Conservation (phyloP, 2,888 invertebrate species). For the Quadriops clusia region DNA sequence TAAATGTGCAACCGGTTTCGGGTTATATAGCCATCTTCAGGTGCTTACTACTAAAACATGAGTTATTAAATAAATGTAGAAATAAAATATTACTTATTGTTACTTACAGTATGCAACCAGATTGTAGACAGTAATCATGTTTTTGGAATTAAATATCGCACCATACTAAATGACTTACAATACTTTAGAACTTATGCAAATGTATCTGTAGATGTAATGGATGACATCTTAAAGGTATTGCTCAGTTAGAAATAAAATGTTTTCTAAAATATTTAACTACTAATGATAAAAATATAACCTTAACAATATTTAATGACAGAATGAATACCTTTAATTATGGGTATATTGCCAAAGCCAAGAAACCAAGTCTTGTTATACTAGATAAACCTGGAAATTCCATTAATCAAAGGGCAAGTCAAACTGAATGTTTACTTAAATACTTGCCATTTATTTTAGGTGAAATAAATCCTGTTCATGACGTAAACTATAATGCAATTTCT, state of each 20-base stretch:
- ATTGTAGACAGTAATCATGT: too few species aligned
- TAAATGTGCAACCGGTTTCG: too few species aligned
- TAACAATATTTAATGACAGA: neutral
- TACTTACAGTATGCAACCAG: too few species aligned
- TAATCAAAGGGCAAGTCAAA: conserved; percentile 1
- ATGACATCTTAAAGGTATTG: conserved; percentile 1
- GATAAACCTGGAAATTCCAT: conserved; percentile 2
- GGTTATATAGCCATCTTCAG: too few species aligned
- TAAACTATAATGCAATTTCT: too few species aligned
- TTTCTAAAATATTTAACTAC: neutral
- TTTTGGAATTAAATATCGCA: too few species aligned
- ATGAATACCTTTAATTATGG: neutral
- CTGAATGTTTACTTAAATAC: neutral
- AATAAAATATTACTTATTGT: too few species aligned
- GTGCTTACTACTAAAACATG: too few species aligned
- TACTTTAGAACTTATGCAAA: neutral
- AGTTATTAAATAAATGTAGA: too few species aligned
- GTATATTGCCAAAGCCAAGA: neutral
- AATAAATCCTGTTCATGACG: too few species aligned
- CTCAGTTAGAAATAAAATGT: neutral
- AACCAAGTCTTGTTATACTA: conserved; percentile 1
- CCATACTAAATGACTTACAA: conserved; percentile 1
- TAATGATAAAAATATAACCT: conserved; percentile 1
- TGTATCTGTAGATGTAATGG: conserved; percentile 1
- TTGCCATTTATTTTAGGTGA: neutral